Evolutionary conservation across 2,797 vertebrate species (phyloP).

Genomic region (Sternotherus odoratus): DNA sequence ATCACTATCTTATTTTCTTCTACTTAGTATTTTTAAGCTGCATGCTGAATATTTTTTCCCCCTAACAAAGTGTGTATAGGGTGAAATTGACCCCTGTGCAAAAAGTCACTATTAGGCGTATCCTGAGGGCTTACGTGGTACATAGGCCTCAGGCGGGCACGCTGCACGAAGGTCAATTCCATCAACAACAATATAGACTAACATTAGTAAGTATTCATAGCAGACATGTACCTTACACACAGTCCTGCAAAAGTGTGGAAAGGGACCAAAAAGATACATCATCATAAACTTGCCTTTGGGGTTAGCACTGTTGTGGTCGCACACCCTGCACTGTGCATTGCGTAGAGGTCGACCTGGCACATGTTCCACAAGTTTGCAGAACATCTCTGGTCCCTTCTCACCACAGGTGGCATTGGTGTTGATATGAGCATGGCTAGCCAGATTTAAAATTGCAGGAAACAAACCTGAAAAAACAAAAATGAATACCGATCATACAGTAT

Average conservation of each 20-base stretch:
- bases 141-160: neutral
- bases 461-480: conserved; percentile 83
- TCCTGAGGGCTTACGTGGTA: rapidly evolving
- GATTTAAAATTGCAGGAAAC: conserved; percentile 95
- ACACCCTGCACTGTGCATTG: conserved; percentile 90
- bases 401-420: conserved; percentile 93
- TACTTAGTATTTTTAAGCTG: neutral
- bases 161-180: neutral
- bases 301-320: conserved; percentile 86
- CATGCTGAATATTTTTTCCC: neutral
- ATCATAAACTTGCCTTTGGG: conserved; percentile 84
- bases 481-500: neutral
- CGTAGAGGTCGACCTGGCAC: conserved; percentile 89
- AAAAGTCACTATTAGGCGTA: neutral
- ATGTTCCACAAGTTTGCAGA: conserved; percentile 96
- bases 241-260: neutral
- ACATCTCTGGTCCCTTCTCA: conserved; percentile 89
- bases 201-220: neutral
- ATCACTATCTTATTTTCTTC: neutral
- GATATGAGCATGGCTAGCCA: conserved; percentile 92
- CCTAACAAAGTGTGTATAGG: neutral
- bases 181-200: rapidly evolving
- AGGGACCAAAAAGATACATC: neutral
- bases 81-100: neutral
- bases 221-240: neutral